Percentiles rank a stretch among this genome's conserved stretches.
These are phyloP conservation scores for Hermaeophaga mercurialis DNA, from an alignment of 2,888 invertebrate genomes.

Conservation along the genomic window DNA sequence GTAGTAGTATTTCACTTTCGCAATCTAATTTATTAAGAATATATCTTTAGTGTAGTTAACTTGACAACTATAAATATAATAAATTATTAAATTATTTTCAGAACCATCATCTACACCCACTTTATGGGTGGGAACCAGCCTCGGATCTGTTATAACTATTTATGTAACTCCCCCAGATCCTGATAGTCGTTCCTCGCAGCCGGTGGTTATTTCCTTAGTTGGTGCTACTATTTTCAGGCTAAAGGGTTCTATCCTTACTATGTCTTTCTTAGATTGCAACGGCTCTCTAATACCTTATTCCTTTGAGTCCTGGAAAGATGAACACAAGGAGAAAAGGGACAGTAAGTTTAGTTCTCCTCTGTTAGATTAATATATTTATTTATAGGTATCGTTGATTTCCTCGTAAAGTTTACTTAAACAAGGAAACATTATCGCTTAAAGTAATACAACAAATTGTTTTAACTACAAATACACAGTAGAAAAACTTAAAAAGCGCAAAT, in stretches of 20 bases:
- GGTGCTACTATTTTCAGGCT: constrained; percentile 96
- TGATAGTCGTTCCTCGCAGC: constrained; percentile 82
- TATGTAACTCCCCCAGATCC: constrained; percentile 82
- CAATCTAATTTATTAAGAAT: too few relatives aligned
- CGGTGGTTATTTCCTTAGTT: constrained; percentile 87
- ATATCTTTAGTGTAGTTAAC: too few relatives aligned
- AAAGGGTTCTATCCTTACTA: constrained; percentile 91
- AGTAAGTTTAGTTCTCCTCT: too few relatives aligned
- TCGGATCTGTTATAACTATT: constrained; percentile 94
- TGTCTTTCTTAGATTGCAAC: constrained; percentile 95
- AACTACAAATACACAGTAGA: too few relatives aligned
- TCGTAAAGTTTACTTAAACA: too few relatives aligned
- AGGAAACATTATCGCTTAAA: too few relatives aligned
- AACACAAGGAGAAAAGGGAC: constrained; percentile 67
- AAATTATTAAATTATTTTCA: constrained; percentile 55
- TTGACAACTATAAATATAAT: too few relatives aligned
- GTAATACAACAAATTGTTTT: too few relatives aligned
- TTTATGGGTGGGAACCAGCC: constrained; percentile 96
- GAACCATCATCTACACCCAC: constrained; percentile 87
- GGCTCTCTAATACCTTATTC: constrained; percentile 90
- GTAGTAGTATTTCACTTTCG: too few relatives aligned
- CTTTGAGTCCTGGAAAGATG: constrained; percentile 92
- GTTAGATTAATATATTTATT: too few relatives aligned
- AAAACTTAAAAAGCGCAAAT: too few relatives aligned
- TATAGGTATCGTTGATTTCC: too few relatives aligned